Base-by-base conservation (phyloP, 2,888 invertebrate genomes). In the Syrista parreyssii region DNA sequence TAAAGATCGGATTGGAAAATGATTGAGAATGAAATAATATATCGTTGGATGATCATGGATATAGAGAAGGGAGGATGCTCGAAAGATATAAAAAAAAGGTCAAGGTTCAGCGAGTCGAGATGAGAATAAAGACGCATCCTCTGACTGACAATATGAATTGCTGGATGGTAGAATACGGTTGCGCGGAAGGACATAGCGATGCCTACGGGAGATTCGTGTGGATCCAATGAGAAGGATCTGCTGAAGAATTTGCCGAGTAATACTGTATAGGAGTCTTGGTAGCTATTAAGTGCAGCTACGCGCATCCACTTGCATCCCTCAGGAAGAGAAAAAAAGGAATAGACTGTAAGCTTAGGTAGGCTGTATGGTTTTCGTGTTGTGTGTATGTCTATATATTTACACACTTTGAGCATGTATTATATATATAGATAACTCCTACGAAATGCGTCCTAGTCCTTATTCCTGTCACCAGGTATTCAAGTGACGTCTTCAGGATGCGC, bases 161-260 rank as follows among this genome's bases (percentile, higher is more conserved):
- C 23, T 23, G 6, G 9, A 23, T 40, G 55, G 55, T 23, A 55
- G 23, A 55, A 55, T 55, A 55, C 55, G 83, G 86, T 82, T 79
- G 85, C 83, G 85, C 82, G 80, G 84, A 82, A 85, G 85, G 83
- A 84, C 85, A 86, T 84, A 80, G 80, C 81, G 80, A 83, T 85
- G 85, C 82, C 85, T 82, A 78, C 80, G 80, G 79, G 71, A 36
- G 33, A 31, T 15, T 68, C 79, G 79, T 79, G 79, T 76, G 79
- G 76, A 79, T 74, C 55, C 12, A 32, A 23, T 34, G 40, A 74
- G 55, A 79, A 77, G 30, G 75, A 75, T 75, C 34, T 36, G 35
- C 68, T 33, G 81, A 89, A 87, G 91, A 91, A 91, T 91, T 89
- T 84, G 91, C 89, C 88, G 89, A 89, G 90, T 91, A 91, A 91